Evolutionary conservation across 2,888 invertebrate genomes (phyloP), one percentile per base, ranked within the genome.

Genomic region (Ganaspis brasiliensis): DNA sequence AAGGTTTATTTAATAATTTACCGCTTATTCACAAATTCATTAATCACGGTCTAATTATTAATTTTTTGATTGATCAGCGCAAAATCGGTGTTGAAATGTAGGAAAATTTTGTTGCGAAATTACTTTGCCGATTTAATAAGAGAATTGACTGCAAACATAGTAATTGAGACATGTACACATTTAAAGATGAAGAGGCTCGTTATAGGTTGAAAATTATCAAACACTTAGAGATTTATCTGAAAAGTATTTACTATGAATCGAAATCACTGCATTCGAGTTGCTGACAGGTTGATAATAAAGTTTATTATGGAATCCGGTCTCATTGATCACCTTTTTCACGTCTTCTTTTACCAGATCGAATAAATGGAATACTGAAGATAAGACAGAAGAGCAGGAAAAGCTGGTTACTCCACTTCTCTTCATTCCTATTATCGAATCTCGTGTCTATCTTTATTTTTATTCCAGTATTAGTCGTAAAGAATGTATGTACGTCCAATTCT

Each of bases 261-360:
- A 19, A 37, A 61, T 61, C 61, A 61, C 16, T 37, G 35, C 12
- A 10, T 61, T 61, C 19, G 19, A 61, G 37, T 16, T 21, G 61
- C 19, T 61, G 61, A 37, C 61, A 61, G 61, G 5, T 19, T 16
- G 61, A 61, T 37, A 35, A 61, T 61, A 10, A 61, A 61, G 12
- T 61, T 37, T 16, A n/a, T n/a, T n/a, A 61, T 37, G 61, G 37
- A 61, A 61, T 61, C 35, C 19, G 37, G 37, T 61, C 35, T 61
- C 37, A 61, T 61, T 37, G 37, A 61, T 61, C 37, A 61, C 49
- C 49, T 16, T 49, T 49, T 49, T 49, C 49, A 16, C 49, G 49
- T 49, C 49, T 49, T 49, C 49, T 49, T 49, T 49, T 49, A 49
- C 49, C 49, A 49, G 49, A 49, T 49, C 49, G 49, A 49, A 49